These are phyloP conservation scores for Vannuccia rotundouncinata DNA, from an alignment of 2,888 invertebrate genomes.

Conservation along the genomic window DNA sequence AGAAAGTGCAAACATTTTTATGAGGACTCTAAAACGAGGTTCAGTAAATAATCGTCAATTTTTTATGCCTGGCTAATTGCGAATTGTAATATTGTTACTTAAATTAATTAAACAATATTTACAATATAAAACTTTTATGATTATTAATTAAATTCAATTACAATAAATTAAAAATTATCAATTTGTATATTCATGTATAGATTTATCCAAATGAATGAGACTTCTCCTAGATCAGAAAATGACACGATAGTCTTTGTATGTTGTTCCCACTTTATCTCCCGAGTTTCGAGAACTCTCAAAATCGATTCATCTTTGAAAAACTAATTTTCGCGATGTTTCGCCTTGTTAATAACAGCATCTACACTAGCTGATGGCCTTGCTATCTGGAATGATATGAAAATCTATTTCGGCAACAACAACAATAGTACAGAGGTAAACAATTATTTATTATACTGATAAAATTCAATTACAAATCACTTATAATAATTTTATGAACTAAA, in stretches of 20 bases:
- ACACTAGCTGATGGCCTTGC: neutral
- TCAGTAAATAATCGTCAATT: too few relatives aligned
- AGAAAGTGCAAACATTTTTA: too few relatives aligned
- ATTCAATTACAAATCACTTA: too few relatives aligned
- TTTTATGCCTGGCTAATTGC: too few relatives aligned
- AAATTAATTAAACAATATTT: too few relatives aligned
- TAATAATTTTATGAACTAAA: too few relatives aligned
- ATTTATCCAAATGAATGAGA: neutral
- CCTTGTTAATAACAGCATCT: neutral
- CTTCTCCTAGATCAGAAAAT: neutral
- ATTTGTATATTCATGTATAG: neutral
- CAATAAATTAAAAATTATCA: neutral
- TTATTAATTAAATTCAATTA: neutral
- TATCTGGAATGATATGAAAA: neutral
- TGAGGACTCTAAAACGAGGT: too few relatives aligned
- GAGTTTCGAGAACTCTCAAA: neutral
- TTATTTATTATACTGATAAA: too few relatives aligned
- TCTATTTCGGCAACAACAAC: neutral
- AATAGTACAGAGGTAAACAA: neutral
- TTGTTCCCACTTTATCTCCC: neutral
- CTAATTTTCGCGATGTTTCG: neutral
- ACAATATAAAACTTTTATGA: neutral
- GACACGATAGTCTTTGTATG: neutral
- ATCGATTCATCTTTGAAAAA: neutral
- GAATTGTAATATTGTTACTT: too few relatives aligned